Conservation (phyloP, 2,113 vertebrate genomes). For the Eulacestoma nigropectus region DNA sequence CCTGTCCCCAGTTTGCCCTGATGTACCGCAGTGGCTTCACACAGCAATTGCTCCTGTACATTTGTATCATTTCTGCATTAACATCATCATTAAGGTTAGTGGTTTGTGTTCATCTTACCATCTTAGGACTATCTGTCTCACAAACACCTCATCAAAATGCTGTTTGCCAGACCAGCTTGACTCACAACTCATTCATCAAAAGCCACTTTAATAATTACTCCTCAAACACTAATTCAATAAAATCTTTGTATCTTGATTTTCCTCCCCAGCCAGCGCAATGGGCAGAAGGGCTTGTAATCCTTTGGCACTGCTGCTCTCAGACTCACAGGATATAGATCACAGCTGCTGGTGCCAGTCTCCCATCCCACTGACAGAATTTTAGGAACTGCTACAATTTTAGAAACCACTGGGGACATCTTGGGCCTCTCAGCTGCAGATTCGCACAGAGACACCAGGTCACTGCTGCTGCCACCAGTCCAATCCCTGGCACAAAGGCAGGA, state of each 20-base stretch:
- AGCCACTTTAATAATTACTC: conserved; percentile 40
- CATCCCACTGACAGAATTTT: neutral
- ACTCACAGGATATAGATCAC: neutral
- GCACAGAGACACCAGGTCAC: neutral
- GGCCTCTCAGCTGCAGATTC: neutral
- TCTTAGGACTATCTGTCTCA: neutral
- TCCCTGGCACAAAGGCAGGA: neutral
- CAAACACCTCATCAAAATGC: conserved; percentile 53
- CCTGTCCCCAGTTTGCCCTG: neutral
- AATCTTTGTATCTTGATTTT: neutral
- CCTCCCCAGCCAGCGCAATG: neutral
- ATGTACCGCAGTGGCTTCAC: neutral
- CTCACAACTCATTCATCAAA: conserved; percentile 42
- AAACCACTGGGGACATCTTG: neutral
- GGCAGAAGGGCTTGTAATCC: neutral
- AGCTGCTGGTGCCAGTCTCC: neutral
- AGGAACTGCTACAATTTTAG: neutral
- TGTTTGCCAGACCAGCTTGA: conserved; percentile 14
- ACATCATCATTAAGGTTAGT: neutral
- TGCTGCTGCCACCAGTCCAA: neutral
- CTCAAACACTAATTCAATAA: conserved; percentile 11
- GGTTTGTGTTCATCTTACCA: neutral
- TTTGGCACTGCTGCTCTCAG: neutral
- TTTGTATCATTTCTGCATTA: conserved; percentile 31
- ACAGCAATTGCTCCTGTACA: neutral